A percentile compares a stretch with the other conserved stretches of the same genome.
These are phyloP conservation scores for Zoroaster sp. DNA, from an alignment of 53 echinoderm and acorn worm genomes.

Conservation along the genomic window DNA sequence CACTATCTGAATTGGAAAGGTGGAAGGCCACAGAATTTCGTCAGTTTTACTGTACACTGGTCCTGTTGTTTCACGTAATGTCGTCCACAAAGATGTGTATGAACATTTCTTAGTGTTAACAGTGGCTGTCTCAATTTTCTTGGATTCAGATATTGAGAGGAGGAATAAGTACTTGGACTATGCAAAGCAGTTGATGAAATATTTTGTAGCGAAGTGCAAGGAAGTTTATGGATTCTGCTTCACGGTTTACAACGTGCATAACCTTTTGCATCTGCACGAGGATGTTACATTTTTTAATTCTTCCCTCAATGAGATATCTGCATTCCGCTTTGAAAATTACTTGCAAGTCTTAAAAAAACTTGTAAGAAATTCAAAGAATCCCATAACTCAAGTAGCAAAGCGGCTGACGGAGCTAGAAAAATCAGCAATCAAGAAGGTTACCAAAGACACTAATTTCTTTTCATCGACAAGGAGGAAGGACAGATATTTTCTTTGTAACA, in stretches of 20 bases:
- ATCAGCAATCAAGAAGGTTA: background rate
- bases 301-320: conserved; percentile 27
- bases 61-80: conserved; percentile 4
- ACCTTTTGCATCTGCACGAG: conserved; percentile 3
- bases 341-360: conserved; percentile 28
- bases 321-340: conserved; percentile 32
- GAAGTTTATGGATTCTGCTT: conserved; percentile 14
- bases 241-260: conserved; percentile 34
- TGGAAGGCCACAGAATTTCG: conserved; percentile 39
- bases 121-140: background rate
- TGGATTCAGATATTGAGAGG: background rate
- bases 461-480: conserved; percentile 29
- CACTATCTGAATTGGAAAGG: conserved; percentile 11
- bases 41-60: conserved; percentile 28
- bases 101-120: conserved; percentile 3
- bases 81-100: conserved; percentile 9
- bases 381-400: conserved; percentile 34
- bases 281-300: conserved; percentile 23
- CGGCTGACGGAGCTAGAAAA: conserved; percentile 1
- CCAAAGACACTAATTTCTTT: background rate
- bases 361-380: conserved; percentile 36
- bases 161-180: conserved; percentile 34
- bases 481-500: conserved; percentile 6
- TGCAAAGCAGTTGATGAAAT: conserved; percentile 29
- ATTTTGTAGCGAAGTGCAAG: conserved; percentile 18